Conservation (phyloP, 1,140 invertebrate species). For the Hydropsyche tenuis region DNA sequence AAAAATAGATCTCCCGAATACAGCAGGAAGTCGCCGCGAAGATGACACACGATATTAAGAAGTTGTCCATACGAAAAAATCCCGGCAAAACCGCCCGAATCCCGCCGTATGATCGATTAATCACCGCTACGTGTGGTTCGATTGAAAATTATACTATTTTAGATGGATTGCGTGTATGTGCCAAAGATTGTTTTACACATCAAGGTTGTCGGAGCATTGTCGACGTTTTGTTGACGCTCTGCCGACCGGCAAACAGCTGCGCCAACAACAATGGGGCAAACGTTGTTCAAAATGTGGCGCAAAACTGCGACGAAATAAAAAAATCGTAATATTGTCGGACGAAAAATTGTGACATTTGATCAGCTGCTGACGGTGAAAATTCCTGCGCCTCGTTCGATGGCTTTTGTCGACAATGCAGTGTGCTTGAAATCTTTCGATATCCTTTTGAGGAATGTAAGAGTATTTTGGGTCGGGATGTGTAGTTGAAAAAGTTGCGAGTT, state of each 20-base stretch:
- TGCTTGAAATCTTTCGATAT: too few species aligned
- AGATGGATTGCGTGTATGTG: not conserved
- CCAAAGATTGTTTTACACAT: conserved; percentile 37
- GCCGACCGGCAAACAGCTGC: conserved; percentile 23
- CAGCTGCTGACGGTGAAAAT: conserved; percentile 4
- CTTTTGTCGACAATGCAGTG: too few species aligned
- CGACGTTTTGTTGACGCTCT: conserved; percentile 28
- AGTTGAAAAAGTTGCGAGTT: too few species aligned
- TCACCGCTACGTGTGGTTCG: too few species aligned
- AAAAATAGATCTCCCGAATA: conserved; percentile 5
- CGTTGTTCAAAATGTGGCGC: not conserved
- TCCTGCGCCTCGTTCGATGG: too few species aligned
- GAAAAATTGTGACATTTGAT: not conserved
- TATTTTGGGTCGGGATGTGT: too few species aligned
- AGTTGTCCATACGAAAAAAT: too few species aligned
- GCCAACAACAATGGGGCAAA: conserved; percentile 32
- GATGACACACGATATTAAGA: not conserved
- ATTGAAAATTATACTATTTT: too few species aligned
- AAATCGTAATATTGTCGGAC: not conserved
- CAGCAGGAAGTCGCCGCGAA: not conserved
- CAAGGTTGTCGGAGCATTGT: conserved; percentile 29
- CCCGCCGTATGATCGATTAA: too few species aligned
- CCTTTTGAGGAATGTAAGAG: too few species aligned
- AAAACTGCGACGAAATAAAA: not conserved
- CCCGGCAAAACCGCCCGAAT: too few species aligned